Conservation (phyloP, 2,888 invertebrate species). For the Drosophila pegasa region DNA sequence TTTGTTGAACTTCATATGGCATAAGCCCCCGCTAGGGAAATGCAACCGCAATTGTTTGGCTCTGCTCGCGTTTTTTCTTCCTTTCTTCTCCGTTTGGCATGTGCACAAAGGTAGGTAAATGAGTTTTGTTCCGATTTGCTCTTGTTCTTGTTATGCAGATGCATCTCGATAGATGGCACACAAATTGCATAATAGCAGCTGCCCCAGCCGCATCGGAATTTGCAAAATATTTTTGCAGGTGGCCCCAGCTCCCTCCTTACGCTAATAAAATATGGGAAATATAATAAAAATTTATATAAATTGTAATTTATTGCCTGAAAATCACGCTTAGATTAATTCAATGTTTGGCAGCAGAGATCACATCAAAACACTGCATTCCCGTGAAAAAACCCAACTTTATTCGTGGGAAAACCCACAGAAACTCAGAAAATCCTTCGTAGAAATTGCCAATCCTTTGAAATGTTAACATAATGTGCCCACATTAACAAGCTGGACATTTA, state of each 20-base stretch:
- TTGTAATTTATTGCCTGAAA: not conserved
- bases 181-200: slow-evolving; percentile 60
- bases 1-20: slow-evolving; percentile 43
- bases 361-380: slow-evolving; percentile 15
- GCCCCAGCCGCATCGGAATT: slow-evolving; percentile 19
- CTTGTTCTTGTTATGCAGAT: slow-evolving; percentile 55
- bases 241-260: not conserved
- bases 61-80: slow-evolving; percentile 41
- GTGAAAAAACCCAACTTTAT: slow-evolving; percentile 23
- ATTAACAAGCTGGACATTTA: slow-evolving; percentile 53
- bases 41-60: slow-evolving; percentile 79
- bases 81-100: slow-evolving; percentile 61
- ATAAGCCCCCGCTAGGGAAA: slow-evolving; percentile 45
- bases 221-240: slow-evolving; percentile 22
- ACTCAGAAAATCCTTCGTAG: slow-evolving; percentile 53
- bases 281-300: not conserved
- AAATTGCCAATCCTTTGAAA: slow-evolving; percentile 70
- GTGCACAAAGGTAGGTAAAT: slow-evolving; percentile 70
- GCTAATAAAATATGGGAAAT: not conserved
- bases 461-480: slow-evolving; percentile 75
- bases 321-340: not conserved
- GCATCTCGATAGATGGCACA: slow-evolving; percentile 35
- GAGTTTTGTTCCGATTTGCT: slow-evolving; percentile 41
- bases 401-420: slow-evolving; percentile 52
- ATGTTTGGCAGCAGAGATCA: not conserved